These are phyloP conservation scores for Melanotus villosus DNA, from an alignment of 2,888 invertebrate genomes.

Conservation along the genomic window DNA sequence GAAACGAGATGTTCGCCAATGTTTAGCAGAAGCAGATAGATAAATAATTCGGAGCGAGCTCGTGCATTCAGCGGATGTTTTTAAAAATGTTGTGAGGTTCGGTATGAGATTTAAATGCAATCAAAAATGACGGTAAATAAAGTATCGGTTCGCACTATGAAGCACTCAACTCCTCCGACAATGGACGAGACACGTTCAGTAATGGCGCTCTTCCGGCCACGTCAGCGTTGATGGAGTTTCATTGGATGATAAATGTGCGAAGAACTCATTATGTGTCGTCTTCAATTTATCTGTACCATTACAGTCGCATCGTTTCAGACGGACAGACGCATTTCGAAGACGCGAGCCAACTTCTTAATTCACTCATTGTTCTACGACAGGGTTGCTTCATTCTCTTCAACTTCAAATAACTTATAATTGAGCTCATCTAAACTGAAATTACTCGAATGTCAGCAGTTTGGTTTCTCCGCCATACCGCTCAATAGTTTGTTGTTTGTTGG, in stretches of 20 bases:
- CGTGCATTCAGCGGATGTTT: background rate
- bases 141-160: slow-evolving; percentile 42
- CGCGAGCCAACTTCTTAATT: slow-evolving; percentile 46
- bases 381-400: slow-evolving; percentile 35
- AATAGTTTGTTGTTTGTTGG: slow-evolving; percentile 39
- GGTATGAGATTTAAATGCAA: slow-evolving; percentile 15
- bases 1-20: slow-evolving; percentile 7
- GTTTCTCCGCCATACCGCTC: slow-evolving; percentile 30
- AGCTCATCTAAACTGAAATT: slow-evolving; percentile 42
- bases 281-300: slow-evolving; percentile 56
- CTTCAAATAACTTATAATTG: slow-evolving; percentile 46
- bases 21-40: background rate
- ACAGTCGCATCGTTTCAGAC: slow-evolving; percentile 39
- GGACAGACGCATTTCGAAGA: slow-evolving; percentile 37
- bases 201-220: slow-evolving; percentile 66
- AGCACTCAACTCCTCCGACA: slow-evolving; percentile 55
- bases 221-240: slow-evolving; percentile 64
- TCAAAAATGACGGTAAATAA: slow-evolving; percentile 37
- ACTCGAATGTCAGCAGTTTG: slow-evolving; percentile 39
- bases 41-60: slow-evolving; percentile 13
- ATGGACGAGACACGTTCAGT: slow-evolving; percentile 64
- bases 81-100: background rate
- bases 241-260: slow-evolving; percentile 66
- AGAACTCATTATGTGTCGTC: slow-evolving; percentile 63
- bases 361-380: slow-evolving; percentile 39